These are phyloP conservation scores for Hydrolagus colliei DNA, from an alignment of 2,797 vertebrate genomes.

Conservation along the genomic window DNA sequence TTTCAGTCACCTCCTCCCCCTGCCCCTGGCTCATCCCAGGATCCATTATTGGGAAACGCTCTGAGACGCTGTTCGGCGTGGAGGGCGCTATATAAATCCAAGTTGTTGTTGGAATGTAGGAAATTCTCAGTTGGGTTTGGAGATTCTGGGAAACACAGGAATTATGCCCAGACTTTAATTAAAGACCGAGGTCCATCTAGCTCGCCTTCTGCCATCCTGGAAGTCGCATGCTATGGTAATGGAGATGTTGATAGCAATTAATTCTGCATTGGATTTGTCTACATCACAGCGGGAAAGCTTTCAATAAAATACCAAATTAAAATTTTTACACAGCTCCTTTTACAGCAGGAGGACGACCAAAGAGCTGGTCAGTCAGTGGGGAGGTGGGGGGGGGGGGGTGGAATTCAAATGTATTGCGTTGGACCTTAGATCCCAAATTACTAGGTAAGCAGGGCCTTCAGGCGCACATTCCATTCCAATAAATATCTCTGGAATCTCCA, in stretches of 20 bases:
- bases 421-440: neutral
- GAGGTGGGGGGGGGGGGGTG: neutral
- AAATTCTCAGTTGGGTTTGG: too few species aligned
- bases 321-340: neutral
- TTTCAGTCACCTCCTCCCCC: too few species aligned
- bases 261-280: too few species aligned
- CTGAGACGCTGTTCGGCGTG: too few species aligned
- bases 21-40: too few species aligned
- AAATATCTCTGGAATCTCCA: neutral
- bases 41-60: too few species aligned
- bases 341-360: neutral
- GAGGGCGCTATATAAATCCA: too few species aligned
- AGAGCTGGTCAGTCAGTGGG: neutral
- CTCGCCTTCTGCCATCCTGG: conserved; percentile 11
- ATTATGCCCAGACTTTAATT: neutral
- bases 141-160: too few species aligned
- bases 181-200: neutral
- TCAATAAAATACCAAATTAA: neutral
- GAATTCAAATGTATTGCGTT: neutral
- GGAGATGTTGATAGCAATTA: too few species aligned
- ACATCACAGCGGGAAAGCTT: neutral
- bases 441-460: too few species aligned
- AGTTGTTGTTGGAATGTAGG: too few species aligned
- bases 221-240: neutral
- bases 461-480: too few species aligned